phyloP scores from a whole-genome alignment of 2,888 invertebrate genomes.

The Chaitophorus viminalis region DNA sequence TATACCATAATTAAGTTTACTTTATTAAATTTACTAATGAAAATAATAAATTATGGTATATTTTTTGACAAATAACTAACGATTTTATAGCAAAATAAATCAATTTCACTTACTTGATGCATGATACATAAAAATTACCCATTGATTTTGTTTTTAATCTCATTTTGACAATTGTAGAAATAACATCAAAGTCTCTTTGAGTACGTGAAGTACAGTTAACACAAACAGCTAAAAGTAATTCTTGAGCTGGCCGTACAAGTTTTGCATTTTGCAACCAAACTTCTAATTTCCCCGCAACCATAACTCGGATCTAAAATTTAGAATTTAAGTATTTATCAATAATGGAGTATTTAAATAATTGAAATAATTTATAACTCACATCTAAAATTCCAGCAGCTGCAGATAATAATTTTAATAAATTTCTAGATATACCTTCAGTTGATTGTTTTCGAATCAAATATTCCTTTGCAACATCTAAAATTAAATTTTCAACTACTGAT shows the following conservation, averaged over 20 bases:
- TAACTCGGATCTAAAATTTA: conserved; percentile 74
- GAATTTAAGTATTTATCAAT: neutral
- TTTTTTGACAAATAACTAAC: neutral
- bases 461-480: conserved; percentile 88
- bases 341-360: neutral
- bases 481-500: conserved; percentile 81
- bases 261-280: conserved; percentile 97
- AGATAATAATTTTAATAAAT: conserved; percentile 85
- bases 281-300: conserved; percentile 84
- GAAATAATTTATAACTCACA: conserved; percentile 67
- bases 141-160: conserved; percentile 93
- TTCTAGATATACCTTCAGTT: conserved; percentile 87
- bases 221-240: conserved; percentile 89
- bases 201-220: conserved; percentile 84
- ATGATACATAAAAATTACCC: conserved; percentile 86
- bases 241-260: conserved; percentile 90
- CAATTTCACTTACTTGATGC: conserved; percentile 72
- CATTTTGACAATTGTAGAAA: conserved; percentile 88
- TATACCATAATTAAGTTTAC: neutral
- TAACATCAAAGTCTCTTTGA: conserved; percentile 78
- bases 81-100: conserved; percentile 2
- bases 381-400: conserved; percentile 88
- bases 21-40: neutral
- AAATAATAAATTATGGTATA: neutral
- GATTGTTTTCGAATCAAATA: conserved; percentile 86